Evolutionary conservation across 2,888 invertebrate species (phyloP).

Genomic region (Philhelius pedissequus): DNA sequence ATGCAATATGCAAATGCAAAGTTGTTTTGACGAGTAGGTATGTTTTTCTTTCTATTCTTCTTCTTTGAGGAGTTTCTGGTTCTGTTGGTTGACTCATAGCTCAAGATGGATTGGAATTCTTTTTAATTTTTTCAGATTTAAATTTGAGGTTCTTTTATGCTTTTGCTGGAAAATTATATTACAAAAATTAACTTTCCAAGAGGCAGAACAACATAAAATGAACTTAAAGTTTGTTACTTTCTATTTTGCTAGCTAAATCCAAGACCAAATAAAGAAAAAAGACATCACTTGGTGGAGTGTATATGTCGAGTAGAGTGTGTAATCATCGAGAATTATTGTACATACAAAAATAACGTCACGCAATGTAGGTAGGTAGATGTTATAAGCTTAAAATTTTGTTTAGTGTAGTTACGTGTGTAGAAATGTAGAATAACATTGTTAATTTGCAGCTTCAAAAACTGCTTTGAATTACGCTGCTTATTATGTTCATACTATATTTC

Average conservation of each 20-base stretch:
- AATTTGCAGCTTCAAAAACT: neutral
- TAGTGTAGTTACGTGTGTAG: neutral
- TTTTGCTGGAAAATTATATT: neutral
- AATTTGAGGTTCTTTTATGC: neutral
- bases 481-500: too few relatives aligned
- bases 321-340: neutral
- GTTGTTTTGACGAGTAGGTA: neutral
- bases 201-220: neutral
- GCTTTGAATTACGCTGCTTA: too few relatives aligned
- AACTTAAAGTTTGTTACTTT: neutral
- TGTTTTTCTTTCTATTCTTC: neutral
- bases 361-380: neutral
- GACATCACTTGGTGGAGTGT: neutral
- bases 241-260: neutral
- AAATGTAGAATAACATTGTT: too few relatives aligned
- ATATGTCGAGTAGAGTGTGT: neutral
- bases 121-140: neutral
- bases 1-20: too few relatives aligned
- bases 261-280: neutral
- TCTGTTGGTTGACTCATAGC: neutral
- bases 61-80: neutral
- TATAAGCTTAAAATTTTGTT: neutral
- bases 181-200: neutral
- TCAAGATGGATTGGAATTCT: neutral
- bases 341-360: conserved; percentile 2